Evolutionary conservation across 2,797 vertebrate species (phyloP).

Genomic region (Tapirus indicus): DNA sequence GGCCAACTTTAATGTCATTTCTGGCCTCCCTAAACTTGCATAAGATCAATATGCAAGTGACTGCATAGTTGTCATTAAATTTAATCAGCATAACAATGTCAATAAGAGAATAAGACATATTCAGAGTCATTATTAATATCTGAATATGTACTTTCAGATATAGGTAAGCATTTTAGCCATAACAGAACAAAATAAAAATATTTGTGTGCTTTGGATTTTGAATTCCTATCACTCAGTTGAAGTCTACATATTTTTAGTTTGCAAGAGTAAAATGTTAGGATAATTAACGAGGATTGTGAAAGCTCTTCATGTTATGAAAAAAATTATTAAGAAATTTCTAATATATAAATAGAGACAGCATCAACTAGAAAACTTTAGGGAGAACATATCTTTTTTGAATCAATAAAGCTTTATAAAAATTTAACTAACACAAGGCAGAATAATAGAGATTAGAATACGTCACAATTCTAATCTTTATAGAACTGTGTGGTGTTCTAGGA

Average conservation of each 20-base stretch:
- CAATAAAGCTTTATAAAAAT: slow-evolving; percentile 49
- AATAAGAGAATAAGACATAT: background rate
- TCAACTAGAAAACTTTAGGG: slow-evolving; percentile 3
- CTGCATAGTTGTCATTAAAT: background rate
- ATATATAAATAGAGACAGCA: background rate
- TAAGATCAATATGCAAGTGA: background rate
- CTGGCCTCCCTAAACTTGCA: background rate
- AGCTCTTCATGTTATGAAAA: background rate
- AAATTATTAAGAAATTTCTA: slow-evolving; percentile 31
- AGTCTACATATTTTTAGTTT: slow-evolving; percentile 41
- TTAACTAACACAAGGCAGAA: slow-evolving; percentile 16
- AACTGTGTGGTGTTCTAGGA: background rate
- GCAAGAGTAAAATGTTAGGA: slow-evolving; percentile 34
- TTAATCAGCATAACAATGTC: background rate
- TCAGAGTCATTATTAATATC: background rate
- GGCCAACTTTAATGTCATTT: background rate
- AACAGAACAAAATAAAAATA: slow-evolving; percentile 10
- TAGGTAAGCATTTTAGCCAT: background rate
- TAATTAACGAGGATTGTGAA: slow-evolving; percentile 20
- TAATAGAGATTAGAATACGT: background rate
- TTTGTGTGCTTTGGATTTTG: slow-evolving; percentile 38
- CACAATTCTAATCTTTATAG: background rate
- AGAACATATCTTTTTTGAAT: slow-evolving; percentile 19
- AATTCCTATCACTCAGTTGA: slow-evolving; percentile 34
- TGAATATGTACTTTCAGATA: slow-evolving; percentile 13